Evolutionary conservation across 2,113 vertebrate genomes (phyloP), one percentile per base, ranked within the genome.

Genomic region (Cyanoramphus novaezelandiae): DNA sequence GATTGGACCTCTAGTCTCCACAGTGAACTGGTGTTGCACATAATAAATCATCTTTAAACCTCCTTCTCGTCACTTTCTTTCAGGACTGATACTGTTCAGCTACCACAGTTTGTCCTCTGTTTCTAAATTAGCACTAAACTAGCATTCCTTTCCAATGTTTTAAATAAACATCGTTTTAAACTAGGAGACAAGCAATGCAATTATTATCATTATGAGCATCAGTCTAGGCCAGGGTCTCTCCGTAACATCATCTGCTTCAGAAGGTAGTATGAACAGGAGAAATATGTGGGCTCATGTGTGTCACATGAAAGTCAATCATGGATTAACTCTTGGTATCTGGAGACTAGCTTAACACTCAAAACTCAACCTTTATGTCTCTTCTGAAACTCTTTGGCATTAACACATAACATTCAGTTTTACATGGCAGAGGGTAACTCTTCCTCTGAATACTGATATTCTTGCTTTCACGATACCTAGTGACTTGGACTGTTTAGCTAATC

Each of bases 231-330:
- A 17, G 7, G 6, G 6, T 71, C 6, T 6, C 52, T 84, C 11
- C 21, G 44, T 13, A 60, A 16, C 3, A 5, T 12, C 16, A 72
- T 49, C 35, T 91, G n/a, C n/a, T 79, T 79, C 37, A n/a, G 62
- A 71, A 64, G 20, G 8, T 13, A 24, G 2, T 17, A 25, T 41
- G n/a, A 85, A 24, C 17, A 67, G 10, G 7, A 91, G 9, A 9
- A 88, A 71, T 15, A 49, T 5, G 11, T 16, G 10, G 24, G 7
- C 1, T 82, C 2, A 11, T 1, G 1, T 31, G 5, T 27, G 15
- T 28, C 28, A 46, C 43, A 39, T n/a, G 9, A 43, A 93, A 71
- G 33, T 43, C 11, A 65, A 23, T 53, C 0, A 1, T 44, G 11
- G 29, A 25, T 75, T 52, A 89, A 57, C 13, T 68, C 13, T 55